Evolutionary conservation across 2,113 vertebrate genomes (phyloP), one percentile per base, ranked within the genome.

Genomic region (Brachypodius melanocephalos): DNA sequence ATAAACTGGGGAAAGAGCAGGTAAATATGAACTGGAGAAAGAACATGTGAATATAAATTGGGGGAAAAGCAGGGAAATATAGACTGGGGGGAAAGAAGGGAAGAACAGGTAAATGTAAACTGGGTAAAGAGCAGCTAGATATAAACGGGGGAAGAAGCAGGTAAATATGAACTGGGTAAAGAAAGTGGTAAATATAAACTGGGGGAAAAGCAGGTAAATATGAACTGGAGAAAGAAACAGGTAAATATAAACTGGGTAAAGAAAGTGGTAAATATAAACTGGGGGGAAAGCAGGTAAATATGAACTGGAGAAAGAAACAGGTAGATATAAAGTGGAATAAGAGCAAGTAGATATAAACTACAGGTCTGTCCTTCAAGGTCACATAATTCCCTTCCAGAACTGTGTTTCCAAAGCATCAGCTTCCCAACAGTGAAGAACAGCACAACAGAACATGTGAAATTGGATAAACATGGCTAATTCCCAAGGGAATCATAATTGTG

Each of bases 401-500:
- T 22, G 22, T 5, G 8, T 42, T 95, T 87, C 65, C 73, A 88
- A 87, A 88, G 54, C 58, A 72, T 36, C 67, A 68, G 59, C 85
- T 51, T 92, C 75, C 75, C 57, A 85, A 49, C 51, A 72, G 66
- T n/a, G 80, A 89, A 45, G 51, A 71, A 66, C 0, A 82, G 54
- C 86, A 49, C 65, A 83, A 57, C 20, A 88, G 71, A 85, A 82
- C 58, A 38, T 42, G 81, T 82, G 71, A 90, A 89, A 92, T 46
- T 34, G 46, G 80, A 78, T 83, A 94, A 94, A 89, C 63, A 65
- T 8, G 36, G 68, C 54, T 92, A 92, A 95, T 96, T 95, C 94
- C 80, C 77, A 63, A 69, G 80, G 57, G 90, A 82, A 94, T 54
- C 48, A 65, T 84, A 93, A 89, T 59, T 85, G 87, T 94, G 93